Base-by-base conservation (phyloP, 2,888 invertebrate species). In the Autographa gamma region DNA sequence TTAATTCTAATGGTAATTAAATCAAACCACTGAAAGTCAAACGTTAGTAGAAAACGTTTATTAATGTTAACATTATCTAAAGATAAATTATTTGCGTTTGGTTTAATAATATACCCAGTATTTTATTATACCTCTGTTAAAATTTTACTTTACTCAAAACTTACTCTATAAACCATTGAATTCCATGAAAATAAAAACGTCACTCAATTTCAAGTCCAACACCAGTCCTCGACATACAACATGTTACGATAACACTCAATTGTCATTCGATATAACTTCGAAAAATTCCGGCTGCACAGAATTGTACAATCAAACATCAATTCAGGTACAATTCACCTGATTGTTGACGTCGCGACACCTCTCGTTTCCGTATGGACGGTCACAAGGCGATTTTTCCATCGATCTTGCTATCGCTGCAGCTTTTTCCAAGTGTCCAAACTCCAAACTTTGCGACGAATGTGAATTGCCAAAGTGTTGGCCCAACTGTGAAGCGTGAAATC, bases 271-370 rank as follows among this genome's bases (percentile, higher is more conserved):
- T 2, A 32, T 56, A 32, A 43, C 7, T 13, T 19, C 4, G 62
- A 62, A 66, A 70, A 62, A 60, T 1, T 41, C 25, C 25, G 63
- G 66, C 70, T 59, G 41, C 43, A 61, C 43, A 65, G 69, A 65
- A 64, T 60, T 14, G 59, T 41, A 73, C 78, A 77, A 81, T 81
- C 78, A 71, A 79, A 77, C 71, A 54, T 66, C 65, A 71, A 79
- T 77, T 80, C 67, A 72, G 38, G 66, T 63, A 41, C 76, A 69
- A 74, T 72, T 79, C 66, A 69, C 64, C 13, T 34, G 69, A 82
- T 71, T 81, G 75, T 66, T 69, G 76, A 73, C 63, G 69, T 71
- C 73, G 79, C 54, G 61, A 54, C 52, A 60, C 65, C 60, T 62
- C 60, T 19, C 41, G 48, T 71, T 79, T 73, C 71, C 81, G 32